These are phyloP conservation scores for Chiloscyllium plagiosum DNA, from an alignment of 2,113 vertebrate genomes.

Conservation along the genomic window DNA sequence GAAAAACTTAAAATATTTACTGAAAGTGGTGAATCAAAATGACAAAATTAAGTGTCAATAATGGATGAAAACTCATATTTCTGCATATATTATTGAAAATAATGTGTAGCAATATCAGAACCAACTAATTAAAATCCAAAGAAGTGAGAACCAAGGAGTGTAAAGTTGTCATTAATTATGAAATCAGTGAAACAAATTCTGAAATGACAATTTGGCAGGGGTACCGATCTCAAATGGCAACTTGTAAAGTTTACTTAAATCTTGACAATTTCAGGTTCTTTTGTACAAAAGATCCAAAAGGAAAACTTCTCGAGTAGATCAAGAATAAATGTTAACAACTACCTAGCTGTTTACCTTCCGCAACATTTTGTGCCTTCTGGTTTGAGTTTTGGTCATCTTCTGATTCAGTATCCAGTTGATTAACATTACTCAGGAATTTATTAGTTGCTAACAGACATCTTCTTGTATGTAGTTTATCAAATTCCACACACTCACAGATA, in stretches of 20 bases:
- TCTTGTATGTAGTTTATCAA: constrained; percentile 46
- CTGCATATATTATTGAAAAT: background rate
- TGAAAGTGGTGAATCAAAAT: no score
- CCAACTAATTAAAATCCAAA: background rate
- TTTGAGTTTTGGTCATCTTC: constrained; percentile 54
- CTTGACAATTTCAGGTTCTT: background rate
- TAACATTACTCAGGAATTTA: constrained; percentile 56
- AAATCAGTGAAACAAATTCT: background rate
- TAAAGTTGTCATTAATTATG: background rate
- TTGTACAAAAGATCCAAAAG: background rate
- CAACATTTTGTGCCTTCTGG: constrained; percentile 56
- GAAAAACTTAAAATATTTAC: no score
- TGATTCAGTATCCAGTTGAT: constrained; percentile 53
- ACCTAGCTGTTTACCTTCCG: constrained; percentile 54
- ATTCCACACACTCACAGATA: constrained; percentile 55
- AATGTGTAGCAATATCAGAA: background rate
- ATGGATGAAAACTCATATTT: background rate
- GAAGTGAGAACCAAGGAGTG: background rate
- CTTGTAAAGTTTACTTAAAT: background rate
- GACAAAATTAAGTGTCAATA: background rate
- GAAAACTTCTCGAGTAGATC: background rate
- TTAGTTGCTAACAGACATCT: constrained; percentile 54
- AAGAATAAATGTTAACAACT: background rate
- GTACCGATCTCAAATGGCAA: background rate
- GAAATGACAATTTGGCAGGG: background rate